phyloP scores from a whole-genome alignment of 1,140 invertebrate genomes.

The Colletes gigas region DNA sequence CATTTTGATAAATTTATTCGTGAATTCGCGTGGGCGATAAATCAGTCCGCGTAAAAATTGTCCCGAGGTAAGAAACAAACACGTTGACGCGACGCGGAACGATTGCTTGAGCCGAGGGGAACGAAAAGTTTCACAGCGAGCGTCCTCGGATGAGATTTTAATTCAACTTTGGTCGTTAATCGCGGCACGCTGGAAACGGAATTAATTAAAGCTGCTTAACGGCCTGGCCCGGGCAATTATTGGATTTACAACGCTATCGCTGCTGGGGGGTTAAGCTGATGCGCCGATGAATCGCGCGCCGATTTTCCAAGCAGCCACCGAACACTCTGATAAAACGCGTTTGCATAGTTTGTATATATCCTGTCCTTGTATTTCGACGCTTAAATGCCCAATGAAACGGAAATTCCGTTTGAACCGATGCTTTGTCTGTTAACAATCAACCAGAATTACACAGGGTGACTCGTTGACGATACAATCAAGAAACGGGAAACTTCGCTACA shows the following conservation, averaged over 20 bases:
- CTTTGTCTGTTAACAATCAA: neutral
- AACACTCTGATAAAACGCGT: constrained; percentile 7
- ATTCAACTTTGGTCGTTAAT: constrained; percentile 68
- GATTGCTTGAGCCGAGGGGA: neutral
- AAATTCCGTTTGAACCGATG: neutral
- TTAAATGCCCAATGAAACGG: neutral
- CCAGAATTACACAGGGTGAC: neutral
- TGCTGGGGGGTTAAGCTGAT: constrained; percentile 59
- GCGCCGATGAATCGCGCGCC: constrained; percentile 56
- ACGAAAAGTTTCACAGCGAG: neutral
- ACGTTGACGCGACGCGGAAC: neutral
- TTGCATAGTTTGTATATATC: neutral
- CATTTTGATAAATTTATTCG: no score
- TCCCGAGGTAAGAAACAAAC: neutral
- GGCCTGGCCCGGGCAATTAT: constrained; percentile 61
- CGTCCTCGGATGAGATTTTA: constrained; percentile 62
- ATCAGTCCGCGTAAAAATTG: no score
- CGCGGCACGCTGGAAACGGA: constrained; percentile 59
- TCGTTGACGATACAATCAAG: no score
- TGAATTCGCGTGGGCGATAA: no score
- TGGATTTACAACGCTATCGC: constrained; percentile 68
- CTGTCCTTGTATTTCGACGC: neutral
- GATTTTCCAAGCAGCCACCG: constrained; percentile 26
- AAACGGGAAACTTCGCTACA: no score
- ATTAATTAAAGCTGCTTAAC: constrained; percentile 70